Base-by-base conservation (phyloP, 2,888 invertebrate genomes). In the Tenthredo livida region DNA sequence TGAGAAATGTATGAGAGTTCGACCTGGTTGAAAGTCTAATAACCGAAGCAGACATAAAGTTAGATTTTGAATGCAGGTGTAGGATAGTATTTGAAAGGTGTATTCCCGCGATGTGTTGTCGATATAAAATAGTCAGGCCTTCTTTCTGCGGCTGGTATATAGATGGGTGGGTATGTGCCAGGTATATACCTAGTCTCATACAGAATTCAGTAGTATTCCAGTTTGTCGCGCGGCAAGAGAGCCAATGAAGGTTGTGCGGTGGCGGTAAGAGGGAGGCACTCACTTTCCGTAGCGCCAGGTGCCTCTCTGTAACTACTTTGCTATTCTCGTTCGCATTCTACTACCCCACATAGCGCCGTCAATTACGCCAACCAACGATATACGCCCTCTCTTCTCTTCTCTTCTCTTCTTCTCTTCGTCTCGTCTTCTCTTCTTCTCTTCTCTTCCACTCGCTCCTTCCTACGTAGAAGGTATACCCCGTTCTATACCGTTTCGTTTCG, bases 321-420 rank as follows among this genome's bases (percentile, higher is more conserved):
- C 83, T 83, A 83, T 83, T 83, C 83, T 65, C 65, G 47, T 83
- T 83, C 83, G 47, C 67, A 83, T 83, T 83, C 83, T 67, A 67
- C 83, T 83, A 83, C 67, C 83, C 83, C 83, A 83, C 47, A 83
- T 83, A 83, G 83, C 83, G 83, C 83, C 83, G 83, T 83, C 83
- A 83, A 83, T 83, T 83, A 83, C 83, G 43, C 43, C 33, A 40
- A 67, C 54, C 67, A 43, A 37, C 77, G 77, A 77, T 77, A 54
- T 50, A 77, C 77, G 5, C 43, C 21, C 40, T 21, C 54, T 54
- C 33, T 37, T 37, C 70, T 29, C 7, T 17, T 2, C 29, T 29
- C 29, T 29, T 29, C 29, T 29, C 29, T 29, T 29, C 29, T 29
- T 37, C 33, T 72, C 70, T 70, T n/a, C n/a, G n/a, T 25, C 40